A percentile compares a stretch with the other conserved stretches of the same genome.
These are phyloP conservation scores for Anguilla marmorata DNA, from an alignment of 2,797 vertebrate species.

Conservation along the genomic window DNA sequence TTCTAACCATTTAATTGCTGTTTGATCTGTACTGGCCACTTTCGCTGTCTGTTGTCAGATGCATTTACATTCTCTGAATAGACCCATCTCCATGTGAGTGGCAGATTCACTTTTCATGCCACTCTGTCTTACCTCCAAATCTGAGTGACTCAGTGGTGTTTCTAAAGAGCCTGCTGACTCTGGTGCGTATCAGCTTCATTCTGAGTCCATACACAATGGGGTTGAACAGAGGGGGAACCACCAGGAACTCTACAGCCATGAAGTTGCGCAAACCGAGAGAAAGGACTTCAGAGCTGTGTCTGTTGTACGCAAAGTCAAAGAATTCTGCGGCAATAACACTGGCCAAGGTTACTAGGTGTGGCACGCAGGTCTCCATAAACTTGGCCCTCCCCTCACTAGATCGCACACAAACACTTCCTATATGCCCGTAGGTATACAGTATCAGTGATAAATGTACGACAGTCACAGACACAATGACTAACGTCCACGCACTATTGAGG, in stretches of 20 bases:
- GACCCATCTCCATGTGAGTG: no score
- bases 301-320: constrained; percentile 2
- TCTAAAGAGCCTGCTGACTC: background rate
- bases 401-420: constrained; percentile 19
- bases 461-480: background rate
- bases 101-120: no score
- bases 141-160: background rate
- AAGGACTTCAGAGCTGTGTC: background rate
- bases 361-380: constrained; percentile 33
- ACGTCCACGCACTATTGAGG: background rate
- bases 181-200: background rate
- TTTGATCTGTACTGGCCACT: no score
- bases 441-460: constrained; percentile 2
- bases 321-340: background rate
- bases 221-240: constrained; percentile 33
- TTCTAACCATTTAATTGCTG: no score
- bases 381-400: constrained; percentile 21
- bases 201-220: constrained; percentile 29
- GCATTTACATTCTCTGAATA: no score
- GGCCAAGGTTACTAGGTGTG: constrained; percentile 15
- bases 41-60: no score
- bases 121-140: no score
- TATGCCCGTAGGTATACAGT: constrained; percentile 32
- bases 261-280: background rate
- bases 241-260: constrained; percentile 21